Conservation (phyloP, 2,888 invertebrate genomes). For the Trissolcus brochymenae region DNA sequence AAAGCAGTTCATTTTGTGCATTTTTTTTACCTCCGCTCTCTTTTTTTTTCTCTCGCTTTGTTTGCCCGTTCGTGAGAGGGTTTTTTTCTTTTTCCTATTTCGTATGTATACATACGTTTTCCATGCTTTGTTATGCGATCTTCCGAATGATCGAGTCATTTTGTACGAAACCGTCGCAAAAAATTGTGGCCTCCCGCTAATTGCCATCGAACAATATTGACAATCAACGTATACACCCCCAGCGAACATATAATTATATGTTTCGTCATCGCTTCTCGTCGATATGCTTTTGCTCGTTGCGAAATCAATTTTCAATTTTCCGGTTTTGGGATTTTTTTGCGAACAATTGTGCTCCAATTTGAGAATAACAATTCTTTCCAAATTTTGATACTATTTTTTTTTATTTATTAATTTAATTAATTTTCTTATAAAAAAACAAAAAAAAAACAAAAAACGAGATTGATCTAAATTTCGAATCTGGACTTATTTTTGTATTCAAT, state of each 20-base stretch:
- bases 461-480: no score
- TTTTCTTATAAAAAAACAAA: no score
- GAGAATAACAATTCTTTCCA: no score
- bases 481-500: no score
- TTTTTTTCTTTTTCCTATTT: constrained; percentile 4
- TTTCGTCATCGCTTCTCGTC: constrained; percentile 11
- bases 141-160: constrained; percentile 35
- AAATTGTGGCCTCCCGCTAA: constrained; percentile 26
- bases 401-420: no score
- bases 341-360: no score
- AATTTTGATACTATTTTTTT: no score
- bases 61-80: not conserved
- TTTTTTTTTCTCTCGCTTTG: constrained; percentile 17
- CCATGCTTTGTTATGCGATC: constrained; percentile 8
- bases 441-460: no score
- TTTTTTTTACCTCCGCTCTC: constrained; percentile 23
- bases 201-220: constrained; percentile 33
- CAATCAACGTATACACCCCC: constrained; percentile 20
- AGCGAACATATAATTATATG: constrained; percentile 26
- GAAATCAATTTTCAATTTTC: not conserved
- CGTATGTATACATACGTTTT: constrained; percentile 9
- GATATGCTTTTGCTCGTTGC: not conserved
- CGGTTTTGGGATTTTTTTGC: no score
- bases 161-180: constrained; percentile 20
- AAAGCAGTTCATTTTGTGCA: constrained; percentile 45